phyloP scores from a whole-genome alignment of 2,888 invertebrate genomes.

The Campopleginae sp. region DNA sequence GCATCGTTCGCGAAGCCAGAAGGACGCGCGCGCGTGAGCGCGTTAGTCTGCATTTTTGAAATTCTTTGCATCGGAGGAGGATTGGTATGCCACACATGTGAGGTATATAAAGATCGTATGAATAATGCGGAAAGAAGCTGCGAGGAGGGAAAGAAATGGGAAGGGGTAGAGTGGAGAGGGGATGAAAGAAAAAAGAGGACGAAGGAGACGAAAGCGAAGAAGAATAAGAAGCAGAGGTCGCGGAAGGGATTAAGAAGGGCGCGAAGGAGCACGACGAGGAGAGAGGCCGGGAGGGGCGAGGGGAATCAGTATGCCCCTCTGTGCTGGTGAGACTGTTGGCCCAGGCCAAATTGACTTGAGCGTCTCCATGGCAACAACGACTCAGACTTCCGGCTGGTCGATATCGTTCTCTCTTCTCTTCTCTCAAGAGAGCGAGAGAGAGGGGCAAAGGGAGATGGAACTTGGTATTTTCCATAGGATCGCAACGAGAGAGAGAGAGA shows the following conservation, averaged over 20 bases:
- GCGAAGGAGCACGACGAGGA: background rate
- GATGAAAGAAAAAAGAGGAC: conserved; percentile 65
- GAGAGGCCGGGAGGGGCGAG: conserved; percentile 68
- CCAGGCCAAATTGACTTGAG: conserved; percentile 86
- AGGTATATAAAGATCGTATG: conserved; percentile 55
- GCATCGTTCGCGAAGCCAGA: background rate
- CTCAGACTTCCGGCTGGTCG: conserved; percentile 85
- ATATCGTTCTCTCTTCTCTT: conserved; percentile 84
- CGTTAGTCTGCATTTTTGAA: conserved; percentile 20
- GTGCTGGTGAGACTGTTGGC: conserved; percentile 80
- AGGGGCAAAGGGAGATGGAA: background rate
- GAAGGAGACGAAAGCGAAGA: conserved; percentile 72
- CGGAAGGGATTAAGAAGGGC: conserved; percentile 46
- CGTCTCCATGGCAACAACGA: conserved; percentile 86
- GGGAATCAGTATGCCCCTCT: conserved; percentile 80
- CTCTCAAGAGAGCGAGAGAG: conserved; percentile 48
- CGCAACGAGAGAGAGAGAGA: conserved; percentile 32
- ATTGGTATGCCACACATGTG: conserved; percentile 48
- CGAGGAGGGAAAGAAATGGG: conserved; percentile 16
- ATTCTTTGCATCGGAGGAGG: conserved; percentile 29
- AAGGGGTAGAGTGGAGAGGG: background rate
- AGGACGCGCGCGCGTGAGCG: conserved; percentile 2
- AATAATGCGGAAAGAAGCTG: conserved; percentile 61
- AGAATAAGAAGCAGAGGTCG: conserved; percentile 69
- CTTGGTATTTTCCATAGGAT: conserved; percentile 58